These are phyloP conservation scores for Plagodis dolabraria DNA, from an alignment of 2,888 invertebrate species.

Conservation along the genomic window DNA sequence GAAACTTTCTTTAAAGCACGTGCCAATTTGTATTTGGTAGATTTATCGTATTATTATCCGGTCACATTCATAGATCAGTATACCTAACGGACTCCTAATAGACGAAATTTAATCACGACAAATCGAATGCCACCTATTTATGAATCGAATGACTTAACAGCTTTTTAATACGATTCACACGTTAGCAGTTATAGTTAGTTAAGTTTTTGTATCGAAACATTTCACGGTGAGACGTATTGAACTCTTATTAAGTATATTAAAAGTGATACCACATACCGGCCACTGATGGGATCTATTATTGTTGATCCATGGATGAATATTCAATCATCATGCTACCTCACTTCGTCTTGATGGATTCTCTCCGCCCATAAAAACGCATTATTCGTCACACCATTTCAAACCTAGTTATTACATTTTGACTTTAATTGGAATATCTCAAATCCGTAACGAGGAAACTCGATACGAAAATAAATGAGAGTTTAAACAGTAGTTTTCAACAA, in stretches of 20 bases:
- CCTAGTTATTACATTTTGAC: conserved; percentile 49
- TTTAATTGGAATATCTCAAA: conserved; percentile 40
- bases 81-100: conserved; percentile 77
- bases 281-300: conserved; percentile 82
- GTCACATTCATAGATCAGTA: conserved; percentile 64
- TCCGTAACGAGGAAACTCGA: conserved; percentile 28
- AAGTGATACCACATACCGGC: conserved; percentile 81
- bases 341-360: conserved; percentile 65
- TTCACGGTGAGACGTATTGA: conserved; percentile 83
- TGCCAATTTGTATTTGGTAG: conserved; percentile 68
- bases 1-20: conserved; percentile 26
- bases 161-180: conserved; percentile 85
- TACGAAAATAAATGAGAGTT: conserved; percentile 24
- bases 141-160: conserved; percentile 83
- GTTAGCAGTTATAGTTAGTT: conserved; percentile 83
- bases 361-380: conserved; percentile 55
- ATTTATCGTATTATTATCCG: conserved; percentile 75
- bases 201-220: conserved; percentile 83
- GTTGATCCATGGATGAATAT: conserved; percentile 83
- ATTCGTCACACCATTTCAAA: conserved; percentile 59
- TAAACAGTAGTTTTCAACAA: conserved; percentile 37
- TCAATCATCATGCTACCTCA: conserved; percentile 78
- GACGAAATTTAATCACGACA: conserved; percentile 84
- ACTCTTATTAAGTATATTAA: conserved; percentile 79
- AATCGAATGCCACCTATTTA: conserved; percentile 84